Conservation (phyloP, 1,140 invertebrate genomes). For the Bombus soroeensis region DNA sequence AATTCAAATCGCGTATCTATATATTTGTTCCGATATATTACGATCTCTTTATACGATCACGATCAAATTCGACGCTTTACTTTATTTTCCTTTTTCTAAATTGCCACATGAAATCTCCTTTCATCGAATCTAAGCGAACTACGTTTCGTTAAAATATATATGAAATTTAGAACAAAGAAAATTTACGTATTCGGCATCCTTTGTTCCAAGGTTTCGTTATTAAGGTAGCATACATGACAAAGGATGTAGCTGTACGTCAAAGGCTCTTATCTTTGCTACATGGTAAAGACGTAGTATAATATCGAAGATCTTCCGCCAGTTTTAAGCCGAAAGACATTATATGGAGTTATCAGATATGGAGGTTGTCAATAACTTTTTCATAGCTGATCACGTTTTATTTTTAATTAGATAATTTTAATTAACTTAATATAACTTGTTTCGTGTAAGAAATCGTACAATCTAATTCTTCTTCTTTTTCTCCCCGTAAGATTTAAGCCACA, state of each 20-base stretch:
- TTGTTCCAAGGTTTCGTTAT: background rate
- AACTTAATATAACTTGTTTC: background rate
- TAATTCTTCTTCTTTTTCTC: background rate
- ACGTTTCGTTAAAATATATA: background rate
- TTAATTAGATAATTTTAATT: background rate
- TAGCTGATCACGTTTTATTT: background rate
- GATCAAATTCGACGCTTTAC: background rate
- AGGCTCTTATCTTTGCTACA: background rate
- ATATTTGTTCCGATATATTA: background rate
- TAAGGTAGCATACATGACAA: background rate
- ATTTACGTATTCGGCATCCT: background rate
- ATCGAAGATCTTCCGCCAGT: background rate
- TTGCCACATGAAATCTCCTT: background rate
- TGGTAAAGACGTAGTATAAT: background rate
- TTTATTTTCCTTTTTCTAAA: background rate
- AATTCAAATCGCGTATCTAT: background rate
- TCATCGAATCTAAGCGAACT: background rate
- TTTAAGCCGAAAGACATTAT: background rate
- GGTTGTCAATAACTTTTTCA: background rate
- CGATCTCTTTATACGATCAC: background rate
- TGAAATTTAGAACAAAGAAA: background rate
- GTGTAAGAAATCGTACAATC: background rate
- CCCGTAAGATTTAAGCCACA: too few relatives aligned
- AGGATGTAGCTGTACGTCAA: conserved; percentile 12
- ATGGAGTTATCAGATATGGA: background rate